Conservation (phyloP, 2,797 vertebrate genomes). For the Melanotaenia boesemani region DNA sequence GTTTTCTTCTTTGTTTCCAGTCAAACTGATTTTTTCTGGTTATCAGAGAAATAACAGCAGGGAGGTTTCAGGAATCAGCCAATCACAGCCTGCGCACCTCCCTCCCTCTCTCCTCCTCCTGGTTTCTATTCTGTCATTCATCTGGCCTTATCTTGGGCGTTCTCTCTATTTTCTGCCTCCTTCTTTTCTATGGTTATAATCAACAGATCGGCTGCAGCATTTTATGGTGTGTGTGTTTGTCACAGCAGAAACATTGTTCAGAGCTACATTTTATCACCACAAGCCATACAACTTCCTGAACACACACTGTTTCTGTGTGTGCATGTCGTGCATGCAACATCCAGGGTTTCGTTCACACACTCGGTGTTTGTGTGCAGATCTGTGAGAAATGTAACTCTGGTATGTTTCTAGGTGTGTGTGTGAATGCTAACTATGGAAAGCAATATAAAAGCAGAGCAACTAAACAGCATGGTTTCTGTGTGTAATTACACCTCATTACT, state of each 20-base stretch:
- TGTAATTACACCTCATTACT: slow-evolving; percentile 71
- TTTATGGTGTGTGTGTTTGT: slow-evolving; percentile 43
- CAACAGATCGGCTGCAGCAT: slow-evolving; percentile 57
- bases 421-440: slow-evolving; percentile 57
- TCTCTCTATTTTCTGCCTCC: slow-evolving; percentile 66
- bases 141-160: slow-evolving; percentile 64
- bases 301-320: neutral
- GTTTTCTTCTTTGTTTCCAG: neutral
- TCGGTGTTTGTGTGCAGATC: slow-evolving; percentile 6
- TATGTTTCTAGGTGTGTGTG: slow-evolving; percentile 24
- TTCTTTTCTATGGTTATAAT: slow-evolving; percentile 65
- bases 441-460: slow-evolving; percentile 56
- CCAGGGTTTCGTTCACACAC: neutral
- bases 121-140: slow-evolving; percentile 11
- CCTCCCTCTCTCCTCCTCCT: neutral
- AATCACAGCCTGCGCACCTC: slow-evolving; percentile 3
- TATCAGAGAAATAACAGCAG: slow-evolving; percentile 6
- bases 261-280: slow-evolving; percentile 54
- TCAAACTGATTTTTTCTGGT: no score
- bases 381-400: slow-evolving; percentile 16
- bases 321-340: slow-evolving; percentile 4
- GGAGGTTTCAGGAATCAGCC: slow-evolving; percentile 14
- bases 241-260: slow-evolving; percentile 52
- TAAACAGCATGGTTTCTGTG: slow-evolving; percentile 56
- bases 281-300: slow-evolving; percentile 67